Conservation (phyloP, 1,140 invertebrate species). For the Drosophila cardini region DNA sequence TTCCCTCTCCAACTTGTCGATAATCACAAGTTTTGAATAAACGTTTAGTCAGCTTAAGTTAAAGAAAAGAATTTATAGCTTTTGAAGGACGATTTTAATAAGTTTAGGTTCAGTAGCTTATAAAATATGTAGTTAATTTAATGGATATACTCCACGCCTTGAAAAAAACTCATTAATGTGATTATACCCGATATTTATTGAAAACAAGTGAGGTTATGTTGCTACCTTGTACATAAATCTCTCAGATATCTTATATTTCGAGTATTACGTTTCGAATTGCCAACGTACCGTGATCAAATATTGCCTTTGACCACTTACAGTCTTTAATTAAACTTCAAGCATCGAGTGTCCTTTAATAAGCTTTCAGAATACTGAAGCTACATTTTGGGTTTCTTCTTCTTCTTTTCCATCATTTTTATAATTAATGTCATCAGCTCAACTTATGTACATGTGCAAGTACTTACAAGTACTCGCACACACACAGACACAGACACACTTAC, state of each 20-base stretch:
- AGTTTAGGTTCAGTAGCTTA: no score
- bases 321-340: constrained; percentile 26
- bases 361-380: constrained; percentile 9
- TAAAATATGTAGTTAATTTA: no score
- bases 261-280: neutral
- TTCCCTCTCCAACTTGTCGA: neutral
- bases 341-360: constrained; percentile 38
- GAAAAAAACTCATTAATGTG: no score
- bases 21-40: constrained; percentile 15
- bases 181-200: no score
- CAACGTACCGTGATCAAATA: constrained; percentile 3
- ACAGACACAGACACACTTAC: neutral
- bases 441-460: constrained; percentile 37
- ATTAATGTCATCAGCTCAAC: constrained; percentile 41
- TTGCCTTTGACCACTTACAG: constrained; percentile 12
- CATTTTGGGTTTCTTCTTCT: constrained; percentile 19
- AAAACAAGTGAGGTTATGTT: neutral
- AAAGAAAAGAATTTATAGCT: no score
- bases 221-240: neutral
- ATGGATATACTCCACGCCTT: no score
- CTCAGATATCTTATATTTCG: neutral
- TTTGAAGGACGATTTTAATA: no score
- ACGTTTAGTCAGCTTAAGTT: constrained; percentile 3
- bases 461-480: constrained; percentile 18
- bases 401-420: constrained; percentile 30